A percentile compares a stretch with the other conserved stretches of the same genome.
These are phyloP conservation scores for Adelosebastes latens DNA, from an alignment of 2,797 vertebrate species.

Conservation along the genomic window DNA sequence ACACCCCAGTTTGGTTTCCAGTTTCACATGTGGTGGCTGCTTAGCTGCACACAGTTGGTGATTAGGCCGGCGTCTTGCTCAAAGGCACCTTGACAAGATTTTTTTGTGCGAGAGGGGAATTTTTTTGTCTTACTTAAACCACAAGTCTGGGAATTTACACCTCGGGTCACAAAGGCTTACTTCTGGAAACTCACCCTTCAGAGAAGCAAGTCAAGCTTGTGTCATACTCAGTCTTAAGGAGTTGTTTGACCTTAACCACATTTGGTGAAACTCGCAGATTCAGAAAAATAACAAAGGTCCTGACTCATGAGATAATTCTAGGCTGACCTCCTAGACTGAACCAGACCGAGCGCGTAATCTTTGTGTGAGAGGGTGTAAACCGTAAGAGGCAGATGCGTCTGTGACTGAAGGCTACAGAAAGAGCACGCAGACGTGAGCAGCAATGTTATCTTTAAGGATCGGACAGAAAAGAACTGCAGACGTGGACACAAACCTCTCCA, in stretches of 20 bases:
- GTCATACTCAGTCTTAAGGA: neutral
- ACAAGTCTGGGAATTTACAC: conserved; percentile 4
- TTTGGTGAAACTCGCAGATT: conserved; percentile 9
- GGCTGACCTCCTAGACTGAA: conserved; percentile 25
- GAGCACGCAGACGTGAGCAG: conserved; percentile 30
- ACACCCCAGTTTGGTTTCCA: neutral
- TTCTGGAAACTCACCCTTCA: neutral
- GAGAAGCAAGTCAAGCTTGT: neutral
- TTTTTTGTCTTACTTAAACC: neutral
- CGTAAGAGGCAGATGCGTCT: conserved; percentile 20
- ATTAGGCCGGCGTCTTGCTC: neutral
- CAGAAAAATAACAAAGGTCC: conserved; percentile 16
- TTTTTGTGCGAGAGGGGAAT: neutral
- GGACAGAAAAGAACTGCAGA: conserved; percentile 35
- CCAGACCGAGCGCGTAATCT: conserved; percentile 4
- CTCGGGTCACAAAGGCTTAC: neutral
- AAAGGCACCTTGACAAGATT: conserved; percentile 10
- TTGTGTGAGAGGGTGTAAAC: conserved; percentile 10
- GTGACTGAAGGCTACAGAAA: conserved; percentile 29
- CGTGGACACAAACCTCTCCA: conserved; percentile 39
- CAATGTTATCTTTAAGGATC: conserved; percentile 48
- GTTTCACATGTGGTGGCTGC: conserved; percentile 6
- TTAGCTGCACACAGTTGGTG: neutral
- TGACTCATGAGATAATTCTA: conserved; percentile 42
- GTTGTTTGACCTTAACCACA: conserved; percentile 12